A percentile compares a stretch with the other conserved stretches of the same genome.
Conservation (phyloP, 2,113 vertebrate species). For the Mesembrinibis cayennensis region DNA sequence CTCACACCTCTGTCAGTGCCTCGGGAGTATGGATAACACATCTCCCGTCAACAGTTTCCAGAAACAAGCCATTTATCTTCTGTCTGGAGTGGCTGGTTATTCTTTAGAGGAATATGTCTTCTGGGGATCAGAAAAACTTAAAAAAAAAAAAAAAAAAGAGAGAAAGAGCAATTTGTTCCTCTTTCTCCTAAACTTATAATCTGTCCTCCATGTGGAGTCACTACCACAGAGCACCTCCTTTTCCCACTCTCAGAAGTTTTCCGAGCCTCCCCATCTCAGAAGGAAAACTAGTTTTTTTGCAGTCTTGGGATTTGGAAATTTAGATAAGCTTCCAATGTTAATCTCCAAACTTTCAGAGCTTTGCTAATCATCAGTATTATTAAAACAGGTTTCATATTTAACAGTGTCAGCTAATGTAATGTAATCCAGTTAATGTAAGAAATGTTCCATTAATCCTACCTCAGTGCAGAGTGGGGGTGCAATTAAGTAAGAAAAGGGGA, state of each 20-base stretch:
- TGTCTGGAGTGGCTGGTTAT: neutral
- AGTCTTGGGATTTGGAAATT: constrained; percentile 21
- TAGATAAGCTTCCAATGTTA: constrained; percentile 28
- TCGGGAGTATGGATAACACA: neutral
- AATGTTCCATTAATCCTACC: neutral
- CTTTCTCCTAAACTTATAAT: neutral
- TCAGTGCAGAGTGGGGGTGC: neutral
- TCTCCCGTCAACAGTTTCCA: neutral
- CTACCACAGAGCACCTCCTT: neutral
- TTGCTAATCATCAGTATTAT: constrained; percentile 22
- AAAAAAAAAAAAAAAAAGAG: too few species aligned
- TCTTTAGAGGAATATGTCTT: neutral
- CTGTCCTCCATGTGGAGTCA: neutral
- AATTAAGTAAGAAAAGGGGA: neutral
- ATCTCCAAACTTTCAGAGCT: constrained; percentile 14
- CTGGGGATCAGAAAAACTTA: neutral
- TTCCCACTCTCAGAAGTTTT: neutral
- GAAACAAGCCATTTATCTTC: neutral
- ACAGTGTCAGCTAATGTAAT: constrained; percentile 45
- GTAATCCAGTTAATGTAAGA: constrained; percentile 43
- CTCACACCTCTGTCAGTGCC: neutral
- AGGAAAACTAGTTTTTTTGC: neutral
- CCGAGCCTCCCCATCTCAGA: neutral
- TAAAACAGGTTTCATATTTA: constrained; percentile 33
- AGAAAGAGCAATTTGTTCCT: neutral